These are phyloP conservation scores for Platyscapa corneri DNA, from an alignment of 1,140 invertebrate genomes.

Conservation along the genomic window DNA sequence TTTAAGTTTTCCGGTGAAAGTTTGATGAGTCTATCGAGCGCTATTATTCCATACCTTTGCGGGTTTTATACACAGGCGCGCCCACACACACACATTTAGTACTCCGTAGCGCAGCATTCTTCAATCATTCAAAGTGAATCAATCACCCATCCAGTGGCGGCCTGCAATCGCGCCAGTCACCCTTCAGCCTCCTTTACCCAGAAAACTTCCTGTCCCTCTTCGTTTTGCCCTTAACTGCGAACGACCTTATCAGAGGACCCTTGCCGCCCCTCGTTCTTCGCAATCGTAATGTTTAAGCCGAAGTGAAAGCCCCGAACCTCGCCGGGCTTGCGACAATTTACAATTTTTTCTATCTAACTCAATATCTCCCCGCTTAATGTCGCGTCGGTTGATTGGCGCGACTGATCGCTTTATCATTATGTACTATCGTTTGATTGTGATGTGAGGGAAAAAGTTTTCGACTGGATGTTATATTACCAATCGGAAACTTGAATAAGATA, in stretches of 20 bases:
- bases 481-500: not conserved
- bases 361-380: conserved; percentile 17
- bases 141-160: conserved; percentile 69
- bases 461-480: not conserved
- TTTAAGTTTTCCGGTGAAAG: conserved; percentile 66
- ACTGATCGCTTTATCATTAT: conserved; percentile 45
- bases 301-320: no score
- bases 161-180: conserved; percentile 70
- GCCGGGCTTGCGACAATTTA: not conserved
- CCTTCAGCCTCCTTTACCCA: conserved; percentile 64
- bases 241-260: conserved; percentile 11
- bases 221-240: conserved; percentile 37
- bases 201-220: conserved; percentile 62
- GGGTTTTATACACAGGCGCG: not conserved
- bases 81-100: conserved; percentile 37
- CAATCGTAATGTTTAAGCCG: not conserved
- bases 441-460: not conserved
- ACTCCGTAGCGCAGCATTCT: conserved; percentile 62
- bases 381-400: not conserved
- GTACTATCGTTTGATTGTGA: conserved; percentile 10
- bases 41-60: conserved; percentile 64
- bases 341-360: conserved; percentile 3
- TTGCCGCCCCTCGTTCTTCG: not conserved
- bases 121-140: conserved; percentile 75
- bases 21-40: conserved; percentile 74